A percentile compares a stretch with the other conserved stretches of the same genome.
phyloP scores from a whole-genome alignment of 2,888 invertebrate genomes.

The Acanthacorydalis orientalis region DNA sequence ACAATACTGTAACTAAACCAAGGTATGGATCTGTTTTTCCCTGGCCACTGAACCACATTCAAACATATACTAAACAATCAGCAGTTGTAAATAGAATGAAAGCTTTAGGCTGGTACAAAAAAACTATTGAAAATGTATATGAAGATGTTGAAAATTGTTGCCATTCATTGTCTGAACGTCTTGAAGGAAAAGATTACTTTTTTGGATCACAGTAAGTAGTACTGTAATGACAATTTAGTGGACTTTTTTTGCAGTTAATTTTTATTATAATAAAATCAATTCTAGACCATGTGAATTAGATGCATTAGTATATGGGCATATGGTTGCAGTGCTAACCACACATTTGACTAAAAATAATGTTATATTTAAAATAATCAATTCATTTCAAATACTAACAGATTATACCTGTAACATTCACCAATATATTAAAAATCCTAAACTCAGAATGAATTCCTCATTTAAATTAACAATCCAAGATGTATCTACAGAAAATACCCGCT shows the following conservation, averaged over 20 bases:
- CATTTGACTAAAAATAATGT: conserved; percentile 19
- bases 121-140: conserved; percentile 60
- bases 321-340: conserved; percentile 27
- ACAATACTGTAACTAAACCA: conserved; percentile 62
- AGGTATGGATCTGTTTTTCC: conserved; percentile 83
- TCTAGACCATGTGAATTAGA: conserved; percentile 57
- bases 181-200: conserved; percentile 68
- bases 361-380: conserved; percentile 24
- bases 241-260: neutral
- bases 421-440: no score
- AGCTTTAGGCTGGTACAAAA: conserved; percentile 68
- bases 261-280: neutral
- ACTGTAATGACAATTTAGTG: conserved; percentile 3
- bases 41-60: conserved; percentile 75
- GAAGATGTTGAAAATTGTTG: conserved; percentile 73
- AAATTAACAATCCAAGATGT: no score
- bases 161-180: conserved; percentile 65
- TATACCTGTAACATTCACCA: conserved; percentile 10
- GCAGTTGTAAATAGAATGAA: conserved; percentile 53
- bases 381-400: conserved; percentile 27
- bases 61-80: conserved; percentile 61
- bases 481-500: no score
- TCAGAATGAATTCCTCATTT: no score
- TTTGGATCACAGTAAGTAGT: conserved; percentile 54
- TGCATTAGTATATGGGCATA: conserved; percentile 57